Evolutionary conservation across 2,797 vertebrate genomes (phyloP), one percentile per base, ranked within the genome.

Genomic region (Typhlichthys eigenmanni): DNA sequence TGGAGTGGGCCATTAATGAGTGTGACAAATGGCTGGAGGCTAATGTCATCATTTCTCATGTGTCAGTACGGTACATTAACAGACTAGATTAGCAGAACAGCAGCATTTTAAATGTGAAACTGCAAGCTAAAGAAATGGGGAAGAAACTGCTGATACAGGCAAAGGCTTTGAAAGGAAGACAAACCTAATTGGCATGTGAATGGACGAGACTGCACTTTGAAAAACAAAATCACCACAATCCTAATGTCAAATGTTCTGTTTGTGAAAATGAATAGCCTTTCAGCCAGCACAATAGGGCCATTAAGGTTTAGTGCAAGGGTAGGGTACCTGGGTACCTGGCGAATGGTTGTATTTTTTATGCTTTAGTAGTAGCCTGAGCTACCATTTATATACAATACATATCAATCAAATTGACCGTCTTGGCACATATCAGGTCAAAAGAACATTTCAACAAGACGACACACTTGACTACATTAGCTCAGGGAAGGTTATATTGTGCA

Each of bases 221-320:
- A 19, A 19, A 19, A 19, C 32, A 34, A 4, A 1, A 38, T 57
- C 47, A 57, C 72, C 62, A 63, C 49, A 55, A 69, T 47, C 34
- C 50, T 9, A 68, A 78, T 72, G 55, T 67, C 67, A 19, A 19
- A 19, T 19, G 19, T 19, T 19, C 19, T 19, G 19, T 19, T 19
- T 19, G 19, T 19, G 19, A 70, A 68, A 70, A 71, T 64, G 78
- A 64, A 78, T 17, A 46, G 69, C 64, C 75, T n/a, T 69, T 74
- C 76, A 82, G 71, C 77, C 72, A 66, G 66, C 75, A 82, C 68
- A 82, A 75, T 63, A 59, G 74, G 78, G 69, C 62, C 66, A 71
- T 48, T 82, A 66, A 72, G 72, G 59, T 78, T 78, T 66, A 77
- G 66, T 55, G n/a, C 72, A 76, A n/a, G n/a, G n/a, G n/a, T n/a